phyloP scores from a whole-genome alignment of 30 jellyfish, hydroid and myxozoan genomes.

The Pseudorhiza aurosa region DNA sequence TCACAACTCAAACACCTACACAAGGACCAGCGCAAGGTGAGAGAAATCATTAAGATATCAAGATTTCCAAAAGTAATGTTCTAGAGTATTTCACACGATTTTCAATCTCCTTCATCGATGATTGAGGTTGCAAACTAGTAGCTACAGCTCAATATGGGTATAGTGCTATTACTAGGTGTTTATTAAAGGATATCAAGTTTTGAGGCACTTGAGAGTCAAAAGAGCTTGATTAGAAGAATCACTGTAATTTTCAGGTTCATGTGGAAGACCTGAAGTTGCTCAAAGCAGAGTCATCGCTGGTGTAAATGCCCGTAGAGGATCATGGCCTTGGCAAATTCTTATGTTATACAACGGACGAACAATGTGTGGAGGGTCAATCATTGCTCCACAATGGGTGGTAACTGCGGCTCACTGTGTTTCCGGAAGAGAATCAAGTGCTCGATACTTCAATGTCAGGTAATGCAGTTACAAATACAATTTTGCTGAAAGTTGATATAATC shows the following conservation, averaged over 20 bases:
- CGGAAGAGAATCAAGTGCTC: slow-evolving; percentile 43
- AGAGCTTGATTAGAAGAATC: background rate
- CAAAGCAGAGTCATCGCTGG: slow-evolving; percentile 71
- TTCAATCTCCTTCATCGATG: no score
- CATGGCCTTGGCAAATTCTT: slow-evolving; percentile 85
- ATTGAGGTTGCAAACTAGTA: no score
- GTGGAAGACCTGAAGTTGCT: slow-evolving; percentile 69
- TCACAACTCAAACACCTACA: slow-evolving; percentile 35
- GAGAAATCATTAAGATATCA: no score
- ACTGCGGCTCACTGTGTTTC: slow-evolving; percentile 81
- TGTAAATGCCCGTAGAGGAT: slow-evolving; percentile 41
- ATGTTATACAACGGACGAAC: slow-evolving; percentile 65
- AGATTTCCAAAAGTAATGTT: no score
- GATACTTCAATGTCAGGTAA: slow-evolving; percentile 60
- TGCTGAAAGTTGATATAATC: no score
- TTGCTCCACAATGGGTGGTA: slow-evolving; percentile 69
- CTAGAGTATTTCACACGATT: no score
- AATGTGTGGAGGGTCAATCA: slow-evolving; percentile 68
- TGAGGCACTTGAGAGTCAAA: no score
- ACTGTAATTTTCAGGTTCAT: slow-evolving; percentile 1
- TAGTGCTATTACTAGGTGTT: no score
- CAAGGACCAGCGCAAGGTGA: slow-evolving; percentile 37
- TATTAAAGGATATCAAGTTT: no score
- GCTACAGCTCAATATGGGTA: no score
- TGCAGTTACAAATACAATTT: no score